Base-by-base conservation (phyloP, 2,113 vertebrate genomes). In the Noturus placidus region DNA sequence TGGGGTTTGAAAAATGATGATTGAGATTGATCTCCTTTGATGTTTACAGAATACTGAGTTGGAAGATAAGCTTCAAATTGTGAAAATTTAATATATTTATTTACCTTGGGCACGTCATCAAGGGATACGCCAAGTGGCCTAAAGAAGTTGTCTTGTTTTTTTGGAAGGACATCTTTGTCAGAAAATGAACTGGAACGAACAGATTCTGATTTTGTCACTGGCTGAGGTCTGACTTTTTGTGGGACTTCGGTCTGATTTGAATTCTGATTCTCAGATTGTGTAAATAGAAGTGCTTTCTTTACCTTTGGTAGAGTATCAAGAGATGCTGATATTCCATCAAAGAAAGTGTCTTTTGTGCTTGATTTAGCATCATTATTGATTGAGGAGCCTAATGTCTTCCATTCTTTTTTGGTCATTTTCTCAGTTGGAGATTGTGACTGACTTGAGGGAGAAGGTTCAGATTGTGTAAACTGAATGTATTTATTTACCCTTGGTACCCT, bases 401-500 rank as follows among this genome's bases (percentile, higher is more conserved):
- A 52, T 50, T 77, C 74, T 77, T 79, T 20, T 79, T 54, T 54
- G 50, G n/a, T 20, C 27, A 56, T 79, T 56, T 56, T 30, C 27
- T 56, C 50, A 33, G 7, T 30, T 56, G 50, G n/a, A 79, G 77
- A 20, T 69, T 88, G 57, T 84, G 82, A 69, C 20, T 70, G 63
- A 46, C 2, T 10, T 35, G 50, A 57, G 20, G 15, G n/a, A 54
- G 59, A 69, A 50, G 52, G 76, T 61, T 86, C 65, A 82, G 69
- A 25, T 27, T 50, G 65, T 67, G 84, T 87, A 19, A 88, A 87
- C 50, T 87, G 7, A 25, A 88, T 80, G 56, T 74, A 90, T 90
- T 63, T 52, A 10, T 88, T 88, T 1, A 88, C 38, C 9, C 19
- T 88, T 80, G 87, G 84, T 61, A 46, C 42, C 42, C 42, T 46